Evolutionary conservation across 2,888 invertebrate species (phyloP).

Genomic region (Volucella inanis): DNA sequence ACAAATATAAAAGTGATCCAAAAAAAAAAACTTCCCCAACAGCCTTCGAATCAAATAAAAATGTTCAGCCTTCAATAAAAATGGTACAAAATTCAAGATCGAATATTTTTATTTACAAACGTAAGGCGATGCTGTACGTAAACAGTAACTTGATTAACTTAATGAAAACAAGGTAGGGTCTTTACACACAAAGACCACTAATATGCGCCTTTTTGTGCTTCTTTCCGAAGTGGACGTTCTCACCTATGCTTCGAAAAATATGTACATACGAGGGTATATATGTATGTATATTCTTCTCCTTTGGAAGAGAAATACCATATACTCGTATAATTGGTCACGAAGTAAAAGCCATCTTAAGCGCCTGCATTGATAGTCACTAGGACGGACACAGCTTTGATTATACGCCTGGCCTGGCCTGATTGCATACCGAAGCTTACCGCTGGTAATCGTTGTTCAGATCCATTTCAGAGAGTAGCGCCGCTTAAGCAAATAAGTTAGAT

Average conservation of each 20-base stretch:
- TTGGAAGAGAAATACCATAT: constrained; percentile 37
- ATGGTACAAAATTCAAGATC: neutral
- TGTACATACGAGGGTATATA: no score
- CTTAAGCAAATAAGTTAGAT: constrained; percentile 73
- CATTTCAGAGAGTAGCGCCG: constrained; percentile 73
- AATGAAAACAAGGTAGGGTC: constrained; percentile 21
- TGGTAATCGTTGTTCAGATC: constrained; percentile 57
- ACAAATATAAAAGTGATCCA: no score
- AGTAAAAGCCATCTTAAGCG: constrained; percentile 44
- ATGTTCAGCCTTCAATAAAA: no score
- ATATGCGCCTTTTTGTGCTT: constrained; percentile 24
- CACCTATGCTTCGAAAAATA: constrained; percentile 52
- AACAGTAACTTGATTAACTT: neutral
- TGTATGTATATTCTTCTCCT: constrained; percentile 31
- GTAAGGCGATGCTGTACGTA: neutral
- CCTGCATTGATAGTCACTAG: constrained; percentile 37
- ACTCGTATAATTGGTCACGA: constrained; percentile 4
- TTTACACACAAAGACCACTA: constrained; percentile 15
- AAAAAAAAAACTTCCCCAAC: no score
- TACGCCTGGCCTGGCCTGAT: constrained; percentile 1
- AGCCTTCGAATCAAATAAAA: no score
- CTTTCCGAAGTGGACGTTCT: constrained; percentile 41
- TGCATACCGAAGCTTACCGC: constrained; percentile 37
- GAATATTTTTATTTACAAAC: constrained; percentile 8
- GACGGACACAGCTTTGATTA: constrained; percentile 34